Evolutionary conservation across 2,888 invertebrate genomes (phyloP).

Genomic region (Pheosia gnoma): DNA sequence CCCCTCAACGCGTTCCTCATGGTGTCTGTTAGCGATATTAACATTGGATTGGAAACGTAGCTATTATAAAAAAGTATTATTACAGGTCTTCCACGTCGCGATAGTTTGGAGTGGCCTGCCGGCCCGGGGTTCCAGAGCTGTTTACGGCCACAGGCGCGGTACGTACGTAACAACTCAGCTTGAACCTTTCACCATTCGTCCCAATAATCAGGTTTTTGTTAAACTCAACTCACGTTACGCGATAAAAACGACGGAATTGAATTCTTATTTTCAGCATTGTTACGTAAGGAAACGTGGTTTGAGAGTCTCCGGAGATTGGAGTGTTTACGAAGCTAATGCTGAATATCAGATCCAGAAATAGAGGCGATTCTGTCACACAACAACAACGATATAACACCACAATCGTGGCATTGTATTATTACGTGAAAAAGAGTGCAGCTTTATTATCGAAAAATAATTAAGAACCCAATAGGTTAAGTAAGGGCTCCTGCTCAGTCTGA

Average conservation of each 20-base stretch:
- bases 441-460: too few relatives aligned
- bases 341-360: too few relatives aligned
- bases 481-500: too few relatives aligned
- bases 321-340: too few relatives aligned
- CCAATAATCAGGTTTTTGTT: slow-evolving; percentile 35
- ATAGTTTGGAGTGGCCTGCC: not conserved
- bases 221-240: slow-evolving; percentile 17
- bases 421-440: too few relatives aligned
- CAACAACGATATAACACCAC: too few relatives aligned
- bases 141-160: slow-evolving; percentile 26
- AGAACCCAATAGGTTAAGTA: too few relatives aligned
- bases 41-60: slow-evolving; percentile 12
- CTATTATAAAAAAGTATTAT: slow-evolving; percentile 22
- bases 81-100: slow-evolving; percentile 22
- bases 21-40: slow-evolving; percentile 3
- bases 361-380: too few relatives aligned
- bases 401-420: too few relatives aligned
- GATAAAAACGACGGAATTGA: slow-evolving; percentile 11
- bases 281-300: slow-evolving; percentile 1
- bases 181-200: slow-evolving; percentile 42
- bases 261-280: slow-evolving; percentile 3
- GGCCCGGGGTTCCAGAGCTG: slow-evolving; percentile 11
- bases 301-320: not conserved
- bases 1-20: slow-evolving; percentile 3
- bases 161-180: slow-evolving; percentile 31